Conservation (phyloP, 2,797 vertebrate genomes). For the Hephaestus fuliginosus region DNA sequence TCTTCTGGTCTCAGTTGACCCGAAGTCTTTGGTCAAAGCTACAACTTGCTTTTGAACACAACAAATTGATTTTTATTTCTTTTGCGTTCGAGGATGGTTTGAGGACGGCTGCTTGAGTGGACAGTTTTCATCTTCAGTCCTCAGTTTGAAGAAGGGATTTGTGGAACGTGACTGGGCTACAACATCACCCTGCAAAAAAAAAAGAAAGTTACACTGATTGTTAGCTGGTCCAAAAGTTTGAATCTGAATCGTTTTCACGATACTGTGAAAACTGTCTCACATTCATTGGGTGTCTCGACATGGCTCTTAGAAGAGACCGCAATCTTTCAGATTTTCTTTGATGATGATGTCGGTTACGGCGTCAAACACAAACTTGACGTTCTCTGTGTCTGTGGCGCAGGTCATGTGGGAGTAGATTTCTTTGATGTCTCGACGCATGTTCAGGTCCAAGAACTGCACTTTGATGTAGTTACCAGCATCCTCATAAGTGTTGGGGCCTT, state of each 20-base stretch:
- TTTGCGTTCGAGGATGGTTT: slow-evolving; percentile 38
- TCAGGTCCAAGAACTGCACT: slow-evolving; percentile 96
- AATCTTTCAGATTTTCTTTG: slow-evolving; percentile 99
- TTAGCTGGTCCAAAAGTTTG: slow-evolving; percentile 1
- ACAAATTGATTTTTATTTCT: slow-evolving; percentile 31
- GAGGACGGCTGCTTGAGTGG: slow-evolving; percentile 36
- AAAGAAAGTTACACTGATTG: slow-evolving; percentile 17
- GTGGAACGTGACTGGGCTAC: slow-evolving; percentile 34
- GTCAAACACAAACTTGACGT: slow-evolving; percentile 99
- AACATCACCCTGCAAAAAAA: slow-evolving; percentile 55
- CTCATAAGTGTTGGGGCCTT: slow-evolving; percentile 96
- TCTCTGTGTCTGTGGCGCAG: slow-evolving; percentile 98
- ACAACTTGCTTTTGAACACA: slow-evolving; percentile 54
- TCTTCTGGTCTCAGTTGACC: slow-evolving; percentile 42
- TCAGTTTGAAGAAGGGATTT: slow-evolving; percentile 46
- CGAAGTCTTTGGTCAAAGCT: slow-evolving; percentile 63
- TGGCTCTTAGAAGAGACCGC: slow-evolving; percentile 93
- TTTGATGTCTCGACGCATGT: slow-evolving; percentile 93
- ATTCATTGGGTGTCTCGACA: slow-evolving; percentile 25
- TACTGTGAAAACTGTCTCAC: slow-evolving; percentile 43
- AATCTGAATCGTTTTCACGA: not conserved
- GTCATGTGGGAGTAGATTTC: slow-evolving; percentile 99
- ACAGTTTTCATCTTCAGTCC: slow-evolving; percentile 55
- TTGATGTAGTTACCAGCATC: slow-evolving; percentile 99
- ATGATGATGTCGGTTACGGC: slow-evolving; percentile 99